These are phyloP conservation scores for Sebastes paucispinis DNA, from an alignment of 2,797 vertebrate genomes.

Conservation along the genomic window DNA sequence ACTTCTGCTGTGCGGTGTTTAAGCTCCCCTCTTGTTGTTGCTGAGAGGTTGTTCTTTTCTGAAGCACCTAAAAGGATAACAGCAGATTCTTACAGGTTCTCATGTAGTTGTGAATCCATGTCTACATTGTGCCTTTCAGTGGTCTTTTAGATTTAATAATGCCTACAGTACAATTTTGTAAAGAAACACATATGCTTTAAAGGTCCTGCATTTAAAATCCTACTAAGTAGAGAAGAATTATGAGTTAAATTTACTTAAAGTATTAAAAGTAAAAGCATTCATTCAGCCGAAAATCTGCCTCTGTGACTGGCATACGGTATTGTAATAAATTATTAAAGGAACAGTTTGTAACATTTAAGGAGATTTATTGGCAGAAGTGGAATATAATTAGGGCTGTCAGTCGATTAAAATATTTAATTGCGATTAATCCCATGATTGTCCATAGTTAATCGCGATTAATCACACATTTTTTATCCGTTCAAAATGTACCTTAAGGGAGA, in stretches of 20 bases:
- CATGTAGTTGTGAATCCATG: not conserved
- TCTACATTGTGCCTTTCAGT: not conserved
- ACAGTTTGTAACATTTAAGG: too few relatives aligned
- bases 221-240: too few relatives aligned
- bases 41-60: conserved; percentile 9
- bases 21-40: not conserved
- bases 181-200: not conserved
- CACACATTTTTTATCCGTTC: too few relatives aligned
- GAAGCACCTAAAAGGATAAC: not conserved
- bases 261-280: not conserved
- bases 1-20: conserved; percentile 25
- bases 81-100: not conserved
- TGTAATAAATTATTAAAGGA: not conserved
- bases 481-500: too few relatives aligned
- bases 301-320: not conserved
- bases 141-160: not conserved
- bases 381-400: too few relatives aligned
- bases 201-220: not conserved
- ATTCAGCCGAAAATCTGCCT: not conserved
- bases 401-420: too few relatives aligned
- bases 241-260: not conserved
- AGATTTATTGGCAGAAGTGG: too few relatives aligned
- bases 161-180: not conserved
- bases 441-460: too few relatives aligned
- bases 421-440: too few relatives aligned